Evolutionary conservation across 2,113 vertebrate genomes (phyloP).

Genomic region (Dunckerocampus dactyliophorus): DNA sequence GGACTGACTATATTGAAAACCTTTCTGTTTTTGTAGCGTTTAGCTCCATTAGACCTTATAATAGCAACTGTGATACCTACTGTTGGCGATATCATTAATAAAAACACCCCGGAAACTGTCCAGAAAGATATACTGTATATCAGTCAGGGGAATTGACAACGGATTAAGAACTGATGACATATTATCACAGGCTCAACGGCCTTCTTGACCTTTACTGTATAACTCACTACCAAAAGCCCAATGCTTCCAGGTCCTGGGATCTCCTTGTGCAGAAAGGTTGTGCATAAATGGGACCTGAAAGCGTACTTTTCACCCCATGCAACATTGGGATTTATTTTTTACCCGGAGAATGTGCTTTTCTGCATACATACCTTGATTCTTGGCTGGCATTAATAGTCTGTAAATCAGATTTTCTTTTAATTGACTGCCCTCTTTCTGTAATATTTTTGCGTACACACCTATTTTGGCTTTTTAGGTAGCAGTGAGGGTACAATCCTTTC

Average conservation of each 20-base stretch:
- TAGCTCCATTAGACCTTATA: constrained; percentile 1
- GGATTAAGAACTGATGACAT: constrained; percentile 41
- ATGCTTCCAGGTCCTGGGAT: constrained; percentile 8
- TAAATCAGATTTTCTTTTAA: too few relatives aligned
- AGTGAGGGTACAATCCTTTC: background rate
- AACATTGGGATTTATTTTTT: too few relatives aligned
- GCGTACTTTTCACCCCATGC: too few relatives aligned
- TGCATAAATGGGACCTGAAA: constrained; percentile 35
- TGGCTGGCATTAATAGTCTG: too few relatives aligned
- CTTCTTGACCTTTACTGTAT: constrained; percentile 31
- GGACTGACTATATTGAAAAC: too few relatives aligned
- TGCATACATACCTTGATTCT: too few relatives aligned
- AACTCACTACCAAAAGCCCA: constrained; percentile 15
- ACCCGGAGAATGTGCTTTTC: too few relatives aligned
- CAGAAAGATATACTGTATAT: constrained; percentile 21
- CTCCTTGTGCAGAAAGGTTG: constrained; percentile 38
- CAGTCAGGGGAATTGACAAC: constrained; percentile 19
- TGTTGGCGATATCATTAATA: constrained; percentile 31
- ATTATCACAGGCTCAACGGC: constrained; percentile 41
- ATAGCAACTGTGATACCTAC: constrained; percentile 13
- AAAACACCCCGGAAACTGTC: constrained; percentile 24
- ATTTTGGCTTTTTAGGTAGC: background rate
- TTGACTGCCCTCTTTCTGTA: too few relatives aligned
- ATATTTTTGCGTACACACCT: too few relatives aligned
- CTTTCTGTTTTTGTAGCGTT: background rate